A percentile compares a stretch with the other conserved stretches of the same genome.
Conservation (phyloP, 2,113 vertebrate species). For the Brachypodius melanocephalos region DNA sequence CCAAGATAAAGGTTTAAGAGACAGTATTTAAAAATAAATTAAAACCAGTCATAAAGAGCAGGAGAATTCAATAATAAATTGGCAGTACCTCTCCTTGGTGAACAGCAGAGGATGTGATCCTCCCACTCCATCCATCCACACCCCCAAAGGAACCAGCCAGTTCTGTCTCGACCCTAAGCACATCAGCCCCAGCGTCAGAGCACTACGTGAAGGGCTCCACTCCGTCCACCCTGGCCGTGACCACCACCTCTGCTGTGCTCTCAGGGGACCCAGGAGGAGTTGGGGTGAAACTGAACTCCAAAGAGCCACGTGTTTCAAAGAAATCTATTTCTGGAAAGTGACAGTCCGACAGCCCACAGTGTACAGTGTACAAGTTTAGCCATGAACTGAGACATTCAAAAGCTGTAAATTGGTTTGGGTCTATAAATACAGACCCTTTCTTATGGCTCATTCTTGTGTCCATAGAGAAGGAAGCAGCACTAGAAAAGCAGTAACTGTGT, state of each 20-base stretch:
- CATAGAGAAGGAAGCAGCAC: background rate
- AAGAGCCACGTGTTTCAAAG: background rate
- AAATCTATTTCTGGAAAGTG: background rate
- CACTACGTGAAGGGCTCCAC: rapidly evolving
- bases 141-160: background rate
- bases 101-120: background rate
- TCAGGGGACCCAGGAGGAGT: rapidly evolving
- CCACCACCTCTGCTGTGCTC: background rate
- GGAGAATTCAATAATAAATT: background rate
- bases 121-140: background rate
- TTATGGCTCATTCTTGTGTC: background rate
- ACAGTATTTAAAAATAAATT: background rate
- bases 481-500: background rate
- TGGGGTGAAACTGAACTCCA: background rate
- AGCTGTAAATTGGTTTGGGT: background rate
- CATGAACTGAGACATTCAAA: background rate
- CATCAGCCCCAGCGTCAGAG: rapidly evolving
- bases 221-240: rapidly evolving
- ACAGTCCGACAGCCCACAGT: background rate
- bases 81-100: background rate
- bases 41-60: background rate
- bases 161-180: background rate
- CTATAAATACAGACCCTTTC: background rate
- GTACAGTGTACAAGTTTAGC: background rate
- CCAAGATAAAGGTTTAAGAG: background rate